Percentiles rank a stretch among this genome's conserved stretches.
These are phyloP conservation scores for Ceratina japonica DNA, from an alignment of 1,140 invertebrate species.

Conservation along the genomic window DNA sequence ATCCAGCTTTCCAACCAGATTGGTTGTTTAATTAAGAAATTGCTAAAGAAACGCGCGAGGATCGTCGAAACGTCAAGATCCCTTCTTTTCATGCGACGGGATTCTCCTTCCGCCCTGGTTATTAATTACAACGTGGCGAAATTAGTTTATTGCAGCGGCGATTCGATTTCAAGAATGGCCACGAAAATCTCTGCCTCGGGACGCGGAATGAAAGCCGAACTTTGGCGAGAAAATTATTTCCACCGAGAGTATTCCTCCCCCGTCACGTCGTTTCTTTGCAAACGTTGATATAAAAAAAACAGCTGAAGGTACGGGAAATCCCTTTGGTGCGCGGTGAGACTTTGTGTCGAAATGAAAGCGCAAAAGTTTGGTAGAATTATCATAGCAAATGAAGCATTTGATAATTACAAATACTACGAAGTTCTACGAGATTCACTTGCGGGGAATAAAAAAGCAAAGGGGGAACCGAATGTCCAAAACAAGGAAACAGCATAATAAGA, in stretches of 20 bases:
- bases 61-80: neutral
- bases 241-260: no score
- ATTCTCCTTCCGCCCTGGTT: neutral
- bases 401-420: no score
- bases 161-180: neutral
- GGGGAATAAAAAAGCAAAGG: neutral
- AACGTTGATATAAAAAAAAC: no score
- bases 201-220: neutral
- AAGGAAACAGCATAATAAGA: neutral
- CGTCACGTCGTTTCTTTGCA: neutral
- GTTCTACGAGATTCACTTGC: neutral
- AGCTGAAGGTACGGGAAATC: no score
- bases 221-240: neutral
- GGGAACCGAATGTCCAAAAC: neutral
- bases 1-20: neutral
- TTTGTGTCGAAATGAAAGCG: no score
- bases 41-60: neutral
- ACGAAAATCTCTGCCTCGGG: neutral
- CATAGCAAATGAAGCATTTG: no score
- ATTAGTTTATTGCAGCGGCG: neutral
- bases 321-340: no score
- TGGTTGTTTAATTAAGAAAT: conserved; percentile 42
- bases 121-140: conserved; percentile 3
- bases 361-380: no score
- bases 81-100: neutral